Conservation (phyloP, 2,888 invertebrate genomes). For the Diplolepis rosae region DNA sequence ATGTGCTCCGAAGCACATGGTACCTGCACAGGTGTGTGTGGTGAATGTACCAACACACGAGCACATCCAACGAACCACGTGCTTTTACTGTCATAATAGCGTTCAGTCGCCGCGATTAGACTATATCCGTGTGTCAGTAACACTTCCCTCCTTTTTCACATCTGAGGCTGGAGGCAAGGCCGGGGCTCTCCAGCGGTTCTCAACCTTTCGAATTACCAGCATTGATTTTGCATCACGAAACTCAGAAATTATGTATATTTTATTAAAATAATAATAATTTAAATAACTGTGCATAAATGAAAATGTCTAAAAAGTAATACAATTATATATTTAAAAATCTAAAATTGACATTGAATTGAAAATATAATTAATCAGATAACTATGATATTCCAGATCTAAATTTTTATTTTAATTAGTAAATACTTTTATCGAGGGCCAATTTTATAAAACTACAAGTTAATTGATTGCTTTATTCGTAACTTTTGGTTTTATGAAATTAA, state of each 20-base stretch:
- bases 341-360: too few species aligned
- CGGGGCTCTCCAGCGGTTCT: slow-evolving; percentile 21
- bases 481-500: too few species aligned
- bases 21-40: slow-evolving; percentile 5
- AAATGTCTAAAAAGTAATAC: too few species aligned
- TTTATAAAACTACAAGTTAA: too few species aligned
- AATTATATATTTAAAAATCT: too few species aligned
- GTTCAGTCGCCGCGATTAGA: slow-evolving; percentile 13
- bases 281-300: too few species aligned
- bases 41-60: slow-evolving; percentile 1
- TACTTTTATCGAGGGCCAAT: too few species aligned
- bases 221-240: slow-evolving; percentile 33
- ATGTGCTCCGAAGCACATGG: slow-evolving; percentile 21
- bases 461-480: too few species aligned
- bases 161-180: slow-evolving; percentile 27
- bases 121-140: slow-evolving; percentile 32
- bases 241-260: not conserved
- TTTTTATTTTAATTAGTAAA: too few species aligned
- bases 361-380: too few species aligned
- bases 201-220: slow-evolving; percentile 22
- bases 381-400: too few species aligned
- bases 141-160: slow-evolving; percentile 33
- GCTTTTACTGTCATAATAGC: slow-evolving; percentile 37
- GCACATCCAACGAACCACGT: slow-evolving; percentile 30
- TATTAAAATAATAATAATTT: too few species aligned